A percentile compares a stretch with the other conserved stretches of the same genome.
phyloP scores from a whole-genome alignment of 1,140 invertebrate genomes.

The Polypedilum pembai region DNA sequence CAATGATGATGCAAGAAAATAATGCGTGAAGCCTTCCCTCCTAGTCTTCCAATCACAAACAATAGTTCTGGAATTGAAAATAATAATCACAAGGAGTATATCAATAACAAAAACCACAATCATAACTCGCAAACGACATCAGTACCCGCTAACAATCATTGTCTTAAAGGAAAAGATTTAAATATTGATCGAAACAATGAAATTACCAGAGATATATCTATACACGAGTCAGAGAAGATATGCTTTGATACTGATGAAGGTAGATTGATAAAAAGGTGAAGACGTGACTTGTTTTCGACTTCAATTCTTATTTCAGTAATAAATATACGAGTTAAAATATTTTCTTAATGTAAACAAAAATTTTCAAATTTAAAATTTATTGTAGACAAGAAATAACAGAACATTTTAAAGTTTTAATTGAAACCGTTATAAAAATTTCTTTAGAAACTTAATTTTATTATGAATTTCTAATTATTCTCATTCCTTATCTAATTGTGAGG shows the following conservation, averaged over 20 bases:
- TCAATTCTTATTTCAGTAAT: too few relatives aligned
- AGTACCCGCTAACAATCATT: neutral
- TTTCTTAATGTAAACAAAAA: too few relatives aligned
- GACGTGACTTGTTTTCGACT: too few relatives aligned
- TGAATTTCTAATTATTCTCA: too few relatives aligned
- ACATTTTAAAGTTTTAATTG: too few relatives aligned
- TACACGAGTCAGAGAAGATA: neutral
- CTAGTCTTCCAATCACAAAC: conserved; percentile 20
- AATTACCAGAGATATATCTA: conserved; percentile 19
- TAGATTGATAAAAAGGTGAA: neutral
- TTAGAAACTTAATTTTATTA: too few relatives aligned
- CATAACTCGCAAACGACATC: neutral
- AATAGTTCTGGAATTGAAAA: conserved; percentile 28
- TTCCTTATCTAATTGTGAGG: too few relatives aligned
- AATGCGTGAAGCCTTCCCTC: conserved; percentile 28
- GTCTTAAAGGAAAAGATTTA: conserved; percentile 26
- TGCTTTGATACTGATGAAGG: conserved; percentile 24
- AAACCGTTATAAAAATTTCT: too few relatives aligned
- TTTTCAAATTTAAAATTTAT: too few relatives aligned
- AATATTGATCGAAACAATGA: conserved; percentile 28
- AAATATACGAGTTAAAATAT: too few relatives aligned
- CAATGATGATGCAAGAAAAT: conserved; percentile 7
- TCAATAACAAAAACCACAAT: neutral
- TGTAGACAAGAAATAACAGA: too few relatives aligned
- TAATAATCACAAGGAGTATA: conserved; percentile 23